Evolutionary conservation across 1,140 invertebrate genomes (phyloP), one percentile per base, ranked within the genome.

Genomic region (Atta cephalotes): DNA sequence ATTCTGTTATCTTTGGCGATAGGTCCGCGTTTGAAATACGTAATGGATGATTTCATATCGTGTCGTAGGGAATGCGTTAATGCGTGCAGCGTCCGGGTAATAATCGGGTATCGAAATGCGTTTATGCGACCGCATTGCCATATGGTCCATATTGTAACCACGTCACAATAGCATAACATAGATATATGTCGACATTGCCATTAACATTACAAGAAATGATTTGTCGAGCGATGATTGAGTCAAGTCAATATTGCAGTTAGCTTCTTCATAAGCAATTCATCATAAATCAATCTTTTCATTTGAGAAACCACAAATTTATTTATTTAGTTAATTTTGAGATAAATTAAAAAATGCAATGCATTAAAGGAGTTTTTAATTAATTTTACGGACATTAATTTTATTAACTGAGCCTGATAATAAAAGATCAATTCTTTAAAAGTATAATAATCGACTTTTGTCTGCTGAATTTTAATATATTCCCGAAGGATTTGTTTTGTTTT

Each of bases 1-100:
- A 76, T 63, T 74, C 45, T 84, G 80, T 84, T 84, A 62, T 84
- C 80, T 84, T 84, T 84, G 80, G 80, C 80, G 80, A 63, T 35
- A 31, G 53, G 39, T 35, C 28, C 25, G 35, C 25, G n/a, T 51
- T 6, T 28, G 80, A 76, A 84, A 76, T 84, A 49, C 45, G 28
- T 82, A 51, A 82, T 49, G 68, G 79, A 58, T 45, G 66, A 82
- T 72, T 72, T 72, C 18, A 18, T 72, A 9, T 82, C 66, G 21
- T 72, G 25, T 71, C 79, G 21, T 49, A n/a, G 58, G 56, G n/a
- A 84, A 84, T 58, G 70, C 53, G 70, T 51, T 84, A 84, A 84
- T 84, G 56, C 70, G 70, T 76, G 18, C 68, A 62, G 53, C 35
- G 12, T 81, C 51, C 31, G 65, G 21, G 21, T 21, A 31, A 60